Conservation (phyloP, 2,797 vertebrate species). For the Bradypodion ventrale region DNA sequence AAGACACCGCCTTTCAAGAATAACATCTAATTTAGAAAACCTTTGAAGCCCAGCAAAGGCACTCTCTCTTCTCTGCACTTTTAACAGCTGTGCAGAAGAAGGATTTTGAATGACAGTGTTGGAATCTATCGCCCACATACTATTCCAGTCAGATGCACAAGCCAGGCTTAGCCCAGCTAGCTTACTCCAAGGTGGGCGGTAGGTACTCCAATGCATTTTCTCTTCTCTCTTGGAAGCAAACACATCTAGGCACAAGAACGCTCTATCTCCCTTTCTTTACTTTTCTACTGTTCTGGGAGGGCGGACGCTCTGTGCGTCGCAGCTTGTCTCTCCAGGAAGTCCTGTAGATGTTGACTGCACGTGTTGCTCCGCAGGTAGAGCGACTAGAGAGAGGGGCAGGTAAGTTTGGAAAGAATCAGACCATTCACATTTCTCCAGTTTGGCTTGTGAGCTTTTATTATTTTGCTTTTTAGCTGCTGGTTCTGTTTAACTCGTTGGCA, state of each 20-base stretch:
- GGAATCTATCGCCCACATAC: too few relatives aligned
- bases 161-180: not conserved
- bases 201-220: too few relatives aligned
- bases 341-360: rapidly evolving
- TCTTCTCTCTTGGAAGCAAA: too few relatives aligned
- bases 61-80: too few relatives aligned
- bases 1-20: too few relatives aligned
- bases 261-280: not conserved
- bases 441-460: too few relatives aligned
- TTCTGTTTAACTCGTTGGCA: not conserved
- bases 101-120: too few relatives aligned
- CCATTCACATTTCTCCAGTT: not conserved
- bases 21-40: too few relatives aligned
- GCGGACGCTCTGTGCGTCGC: not conserved
- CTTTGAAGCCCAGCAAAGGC: too few relatives aligned
- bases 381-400: rapidly evolving
- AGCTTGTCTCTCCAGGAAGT: constrained; percentile 11
- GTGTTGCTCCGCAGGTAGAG: too few relatives aligned
- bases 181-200: not conserved
- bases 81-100: not conserved
- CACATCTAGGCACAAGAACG: not conserved
- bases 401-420: not conserved
- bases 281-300: not conserved
- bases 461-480: too few relatives aligned
- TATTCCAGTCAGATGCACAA: too few relatives aligned